Evolutionary conservation across 2,888 invertebrate genomes (phyloP).

Genomic region (Opisthograptis luteolata): DNA sequence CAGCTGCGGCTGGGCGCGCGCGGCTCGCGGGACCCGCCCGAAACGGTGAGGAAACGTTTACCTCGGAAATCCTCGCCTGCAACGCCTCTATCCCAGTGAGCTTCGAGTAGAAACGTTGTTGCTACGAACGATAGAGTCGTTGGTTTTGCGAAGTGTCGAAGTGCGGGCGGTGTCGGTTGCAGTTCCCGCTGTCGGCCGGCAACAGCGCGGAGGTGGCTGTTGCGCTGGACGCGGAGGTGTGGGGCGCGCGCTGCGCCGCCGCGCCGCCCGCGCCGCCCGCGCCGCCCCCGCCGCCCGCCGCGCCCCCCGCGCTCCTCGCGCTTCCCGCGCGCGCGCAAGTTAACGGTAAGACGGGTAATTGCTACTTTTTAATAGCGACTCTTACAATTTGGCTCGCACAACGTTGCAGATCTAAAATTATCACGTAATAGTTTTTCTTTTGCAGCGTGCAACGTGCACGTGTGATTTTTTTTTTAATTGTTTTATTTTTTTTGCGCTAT

Average conservation of each 20-base stretch:
- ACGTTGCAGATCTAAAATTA: too few species aligned
- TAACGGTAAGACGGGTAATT: conserved; percentile 34
- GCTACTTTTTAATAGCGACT: too few species aligned
- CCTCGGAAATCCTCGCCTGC: too few species aligned
- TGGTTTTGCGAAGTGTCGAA: neutral
- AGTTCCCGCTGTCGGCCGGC: conserved; percentile 58
- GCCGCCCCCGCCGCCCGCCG: conserved; percentile 37
- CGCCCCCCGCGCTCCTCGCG: conserved; percentile 33
- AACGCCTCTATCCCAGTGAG: too few species aligned
- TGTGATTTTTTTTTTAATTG: too few species aligned
- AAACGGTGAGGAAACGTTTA: conserved; percentile 43
- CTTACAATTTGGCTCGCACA: too few species aligned
- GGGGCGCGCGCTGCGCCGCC: conserved; percentile 49
- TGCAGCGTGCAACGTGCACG: too few species aligned
- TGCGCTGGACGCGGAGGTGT: conserved; percentile 48
- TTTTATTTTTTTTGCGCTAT: too few species aligned
- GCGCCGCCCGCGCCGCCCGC: conserved; percentile 35
- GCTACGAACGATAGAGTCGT: too few species aligned
- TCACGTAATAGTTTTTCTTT: too few species aligned
- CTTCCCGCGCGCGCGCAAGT: too few species aligned
- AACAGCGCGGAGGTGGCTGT: conserved; percentile 53
- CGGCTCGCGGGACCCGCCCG: conserved; percentile 60
- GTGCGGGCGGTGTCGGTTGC: conserved; percentile 11
- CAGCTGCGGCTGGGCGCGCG: conserved; percentile 65
- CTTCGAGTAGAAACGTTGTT: too few species aligned